Base-by-base conservation (phyloP, 2,888 invertebrate genomes). In the Hyles lineata region DNA sequence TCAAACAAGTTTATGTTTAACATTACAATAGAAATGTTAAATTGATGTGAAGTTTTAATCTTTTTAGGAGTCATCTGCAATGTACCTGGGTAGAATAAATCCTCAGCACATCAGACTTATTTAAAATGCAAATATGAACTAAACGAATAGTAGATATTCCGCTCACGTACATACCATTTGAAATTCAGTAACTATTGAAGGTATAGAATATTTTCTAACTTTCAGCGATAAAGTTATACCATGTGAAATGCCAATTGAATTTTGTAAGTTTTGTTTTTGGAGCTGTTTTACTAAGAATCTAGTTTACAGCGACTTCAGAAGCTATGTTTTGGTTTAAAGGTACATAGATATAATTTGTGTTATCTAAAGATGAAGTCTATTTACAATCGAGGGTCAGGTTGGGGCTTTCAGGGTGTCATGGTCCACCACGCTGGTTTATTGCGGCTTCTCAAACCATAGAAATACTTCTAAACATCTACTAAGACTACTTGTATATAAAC, bases 141-240 rank as follows among this genome's bases (percentile, higher is more conserved):
- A 62, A 35, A 32, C 62, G 32, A 35, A 32, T 32, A 32, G 25
- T 43, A 63, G 35, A 15, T 21, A 63, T 63, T 63, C 43, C 1
- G 11, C 43, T 43, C 63, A 63, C 63, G 63, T 63, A 9, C 43
- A 55, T n/a, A 15, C 63, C 43, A 63, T 21, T 63, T 63, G 35
- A 63, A 63, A 63, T 63, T n/a, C 32, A 62, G 62, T 35, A 62
- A 35, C 43, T 63, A 43, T 21, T 43, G 43, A 63, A 21, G 43
- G 63, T 21, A 43, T 43, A 9, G 35, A 35, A 63, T 63, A 63
- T 43, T 63, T 62, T 43, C 21, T 63, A 63, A 35, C 21, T 43
- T 43, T 63, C 11, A 55, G n/a, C 55, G 17, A 35, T 21, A 43
- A 63, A 63, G 35, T n/a, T 63, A 35, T 43, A 9, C n/a, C 32